phyloP scores from a whole-genome alignment of 2,888 invertebrate species.

The Protodeltote pygarga region DNA sequence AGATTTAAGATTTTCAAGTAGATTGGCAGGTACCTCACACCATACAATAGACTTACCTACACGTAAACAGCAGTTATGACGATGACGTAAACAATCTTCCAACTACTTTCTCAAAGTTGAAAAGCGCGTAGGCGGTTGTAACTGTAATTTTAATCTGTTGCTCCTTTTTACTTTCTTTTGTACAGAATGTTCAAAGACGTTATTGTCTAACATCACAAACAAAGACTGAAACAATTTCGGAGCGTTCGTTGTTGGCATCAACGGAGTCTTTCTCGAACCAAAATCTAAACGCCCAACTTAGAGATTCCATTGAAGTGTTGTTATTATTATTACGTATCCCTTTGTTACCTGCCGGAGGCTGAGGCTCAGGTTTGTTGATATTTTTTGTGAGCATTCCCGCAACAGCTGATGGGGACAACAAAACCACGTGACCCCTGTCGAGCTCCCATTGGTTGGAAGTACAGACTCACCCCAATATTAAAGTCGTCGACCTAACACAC shows the following conservation, averaged over 20 bases:
- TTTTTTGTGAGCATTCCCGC: slow-evolving; percentile 75
- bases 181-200: slow-evolving; percentile 1
- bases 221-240: slow-evolving; percentile 10
- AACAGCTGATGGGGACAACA: slow-evolving; percentile 79
- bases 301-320: slow-evolving; percentile 45
- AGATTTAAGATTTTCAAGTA: too few relatives aligned
- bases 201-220: slow-evolving; percentile 11
- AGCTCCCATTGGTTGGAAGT: slow-evolving; percentile 57
- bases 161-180: slow-evolving; percentile 4
- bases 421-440: slow-evolving; percentile 58
- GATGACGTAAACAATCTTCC: background rate
- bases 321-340: slow-evolving; percentile 47
- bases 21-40: too few relatives aligned
- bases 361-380: slow-evolving; percentile 66
- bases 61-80: background rate
- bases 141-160: background rate
- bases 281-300: slow-evolving; percentile 20
- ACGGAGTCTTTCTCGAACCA: slow-evolving; percentile 5
- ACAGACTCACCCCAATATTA: slow-evolving; percentile 51
- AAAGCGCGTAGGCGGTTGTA: background rate
- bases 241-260: slow-evolving; percentile 10
- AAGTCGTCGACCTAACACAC: slow-evolving; percentile 28
- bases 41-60: too few relatives aligned
- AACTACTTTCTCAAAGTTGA: background rate
- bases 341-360: slow-evolving; percentile 68